Evolutionary conservation across 2,888 invertebrate species (phyloP).

Genomic region (Theretra japonica): DNA sequence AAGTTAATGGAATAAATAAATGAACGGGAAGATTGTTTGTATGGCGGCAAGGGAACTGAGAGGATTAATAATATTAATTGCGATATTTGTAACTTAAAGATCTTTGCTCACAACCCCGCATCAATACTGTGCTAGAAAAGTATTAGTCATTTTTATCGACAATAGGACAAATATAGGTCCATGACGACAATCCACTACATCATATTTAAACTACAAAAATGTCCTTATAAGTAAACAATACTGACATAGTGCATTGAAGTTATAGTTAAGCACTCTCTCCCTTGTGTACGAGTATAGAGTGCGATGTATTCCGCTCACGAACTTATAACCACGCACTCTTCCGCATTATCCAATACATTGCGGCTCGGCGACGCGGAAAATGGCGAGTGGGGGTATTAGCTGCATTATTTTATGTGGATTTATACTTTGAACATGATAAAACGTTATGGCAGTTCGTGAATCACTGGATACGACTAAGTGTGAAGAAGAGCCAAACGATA

Average conservation of each 20-base stretch:
- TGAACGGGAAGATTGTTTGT: not conserved
- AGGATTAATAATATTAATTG: too few relatives aligned
- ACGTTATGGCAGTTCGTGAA: too few relatives aligned
- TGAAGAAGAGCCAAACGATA: too few relatives aligned
- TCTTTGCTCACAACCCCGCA: too few relatives aligned
- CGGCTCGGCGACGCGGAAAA: not conserved
- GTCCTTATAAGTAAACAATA: too few relatives aligned
- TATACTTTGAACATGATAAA: not conserved
- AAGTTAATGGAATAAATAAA: not conserved
- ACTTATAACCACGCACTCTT: not conserved
- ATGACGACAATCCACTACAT: too few relatives aligned
- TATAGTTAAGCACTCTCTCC: not conserved
- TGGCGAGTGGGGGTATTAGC: not conserved
- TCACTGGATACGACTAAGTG: too few relatives aligned
- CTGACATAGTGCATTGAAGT: not conserved
- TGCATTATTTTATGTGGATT: not conserved
- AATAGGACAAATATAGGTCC: too few relatives aligned
- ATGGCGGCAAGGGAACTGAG: not conserved
- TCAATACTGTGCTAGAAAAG: too few relatives aligned
- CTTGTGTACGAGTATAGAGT: not conserved
- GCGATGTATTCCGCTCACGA: conserved; percentile 4
- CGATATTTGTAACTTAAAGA: too few relatives aligned
- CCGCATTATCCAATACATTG: conserved; percentile 11
- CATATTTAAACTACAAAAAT: too few relatives aligned
- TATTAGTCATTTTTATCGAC: too few relatives aligned